Conservation (phyloP, 2,797 vertebrate genomes). For the Chloroceryle inda region DNA sequence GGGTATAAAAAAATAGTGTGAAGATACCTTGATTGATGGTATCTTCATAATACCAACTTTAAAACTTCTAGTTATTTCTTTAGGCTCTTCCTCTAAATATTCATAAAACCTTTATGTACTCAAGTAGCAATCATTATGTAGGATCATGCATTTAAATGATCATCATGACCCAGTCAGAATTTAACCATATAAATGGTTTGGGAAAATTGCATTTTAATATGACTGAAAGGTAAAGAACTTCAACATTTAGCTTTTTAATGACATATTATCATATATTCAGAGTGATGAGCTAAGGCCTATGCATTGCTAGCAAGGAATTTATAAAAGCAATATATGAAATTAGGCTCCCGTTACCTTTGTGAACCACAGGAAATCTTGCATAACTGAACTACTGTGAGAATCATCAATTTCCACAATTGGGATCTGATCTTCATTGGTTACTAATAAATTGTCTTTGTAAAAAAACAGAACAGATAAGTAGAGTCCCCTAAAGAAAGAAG, state of each 20-base stretch:
- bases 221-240: not conserved
- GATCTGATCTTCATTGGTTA: constrained; percentile 97
- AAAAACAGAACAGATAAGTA: constrained; percentile 96
- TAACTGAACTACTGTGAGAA: constrained; percentile 92
- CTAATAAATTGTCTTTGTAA: constrained; percentile 94
- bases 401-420: constrained; percentile 98
- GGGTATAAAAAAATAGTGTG: not conserved
- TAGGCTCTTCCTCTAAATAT: not conserved
- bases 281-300: not conserved
- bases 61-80: not conserved
- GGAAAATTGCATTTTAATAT: not conserved
- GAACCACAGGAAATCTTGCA: constrained; percentile 98
- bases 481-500: constrained; percentile 87
- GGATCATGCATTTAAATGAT: not conserved
- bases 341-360: constrained; percentile 87
- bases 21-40: not conserved
- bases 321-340: constrained; percentile 35
- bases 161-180: not conserved
- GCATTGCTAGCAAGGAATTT: not conserved
- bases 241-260: not conserved
- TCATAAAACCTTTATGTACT: not conserved
- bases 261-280: not conserved
- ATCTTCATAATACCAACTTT: not conserved
- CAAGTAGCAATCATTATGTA: not conserved
- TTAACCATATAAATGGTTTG: not conserved